Evolutionary conservation across 1,140 invertebrate species (phyloP), one percentile per base, ranked within the genome.

Genomic region (Leptopilina clavipes): DNA sequence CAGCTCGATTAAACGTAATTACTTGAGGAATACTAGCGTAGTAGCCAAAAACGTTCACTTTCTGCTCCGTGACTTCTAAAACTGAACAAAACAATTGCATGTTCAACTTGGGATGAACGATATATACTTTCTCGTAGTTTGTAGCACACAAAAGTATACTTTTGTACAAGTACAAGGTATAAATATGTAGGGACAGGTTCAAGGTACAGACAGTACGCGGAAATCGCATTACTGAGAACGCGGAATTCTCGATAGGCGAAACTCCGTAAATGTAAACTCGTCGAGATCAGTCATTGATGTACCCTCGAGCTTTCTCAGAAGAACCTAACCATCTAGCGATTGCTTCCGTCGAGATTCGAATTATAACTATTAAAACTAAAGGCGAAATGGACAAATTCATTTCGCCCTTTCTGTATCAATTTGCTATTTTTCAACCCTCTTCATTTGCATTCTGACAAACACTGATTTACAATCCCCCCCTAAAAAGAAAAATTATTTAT

Each of bases 251-350:
- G 85, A 80, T 84, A 81, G 82, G 83, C 83, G 84, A 83, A 87
- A 84, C 82, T 83, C 85, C 86, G 84, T 83, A 85, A 87, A 87
- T 79, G 85, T 86, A 84, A 86, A 86, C 80, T 79, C 76, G 79
- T 71, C 78, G 70, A 82, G 85, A 79, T 86, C 78, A 78, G 65
- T 86, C 84, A 85, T 87, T 85, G 79, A 85, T 82, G 82, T 79
- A 85, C 54, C 75, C 77, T 72, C 77, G 54, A 78, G 48, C 72
- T 59, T 78, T 76, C 77, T 80, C 40, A 37, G 76, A 83, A 75
- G 22, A 72, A 76, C 44, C 43, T 12, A 54, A 37, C 19, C 52
- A 8, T 48, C 48, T 48, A 74, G n/a, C 59, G 43, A 65, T 77
- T 44, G 76, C 48, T 70, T 74, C 74, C 59, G 59, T 65, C 59